phyloP scores from a whole-genome alignment of 2,113 vertebrate genomes.

The Tiliqua scincoides region DNA sequence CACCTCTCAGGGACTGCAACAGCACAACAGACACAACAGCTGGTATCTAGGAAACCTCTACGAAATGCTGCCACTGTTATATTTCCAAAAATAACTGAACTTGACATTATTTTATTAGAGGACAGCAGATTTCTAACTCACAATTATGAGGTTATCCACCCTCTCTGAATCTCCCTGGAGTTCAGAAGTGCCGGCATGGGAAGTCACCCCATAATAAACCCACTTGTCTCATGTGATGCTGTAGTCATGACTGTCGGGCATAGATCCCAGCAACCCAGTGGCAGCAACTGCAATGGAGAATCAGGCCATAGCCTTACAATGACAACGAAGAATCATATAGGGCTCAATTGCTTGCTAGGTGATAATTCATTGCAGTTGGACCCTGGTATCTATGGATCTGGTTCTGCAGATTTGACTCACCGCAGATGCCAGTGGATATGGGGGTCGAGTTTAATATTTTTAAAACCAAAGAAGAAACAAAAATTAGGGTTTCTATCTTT shows the following conservation, averaged over 20 bases:
- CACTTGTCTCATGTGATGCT: background rate
- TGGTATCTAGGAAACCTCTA: background rate
- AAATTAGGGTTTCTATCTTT: too few species aligned
- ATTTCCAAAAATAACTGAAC: slow-evolving; percentile 28
- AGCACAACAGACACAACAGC: slow-evolving; percentile 29
- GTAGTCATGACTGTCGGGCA: too few species aligned
- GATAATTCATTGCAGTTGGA: too few species aligned
- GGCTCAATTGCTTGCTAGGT: background rate
- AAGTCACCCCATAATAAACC: background rate
- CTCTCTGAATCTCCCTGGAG: background rate
- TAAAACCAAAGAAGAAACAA: too few species aligned
- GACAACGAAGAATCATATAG: background rate
- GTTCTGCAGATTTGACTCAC: too few species aligned
- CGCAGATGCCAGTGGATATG: too few species aligned
- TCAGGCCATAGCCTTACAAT: background rate
- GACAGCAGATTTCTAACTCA: background rate
- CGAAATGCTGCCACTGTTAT: background rate
- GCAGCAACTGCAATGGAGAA: background rate
- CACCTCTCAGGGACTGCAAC: slow-evolving; percentile 12
- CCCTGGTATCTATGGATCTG: too few species aligned
- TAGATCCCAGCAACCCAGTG: background rate
- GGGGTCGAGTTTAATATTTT: too few species aligned
- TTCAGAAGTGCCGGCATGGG: background rate
- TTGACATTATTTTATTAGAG: background rate
- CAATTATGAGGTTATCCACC: too few species aligned